phyloP scores from a whole-genome alignment of 2,888 invertebrate species.

The Punctoribates punctum region DNA sequence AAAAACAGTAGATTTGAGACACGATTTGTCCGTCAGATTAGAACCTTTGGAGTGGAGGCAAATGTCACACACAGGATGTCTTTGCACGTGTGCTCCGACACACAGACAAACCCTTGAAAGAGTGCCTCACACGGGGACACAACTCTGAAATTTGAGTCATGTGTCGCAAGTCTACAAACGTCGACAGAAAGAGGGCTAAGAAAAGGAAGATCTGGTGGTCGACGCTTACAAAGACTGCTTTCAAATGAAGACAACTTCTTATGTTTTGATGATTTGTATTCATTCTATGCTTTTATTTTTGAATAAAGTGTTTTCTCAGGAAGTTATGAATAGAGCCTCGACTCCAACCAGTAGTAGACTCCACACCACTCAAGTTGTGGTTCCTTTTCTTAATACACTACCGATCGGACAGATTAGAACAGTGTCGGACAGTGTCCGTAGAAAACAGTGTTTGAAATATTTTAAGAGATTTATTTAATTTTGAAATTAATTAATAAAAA shows the following conservation, averaged over 20 bases:
- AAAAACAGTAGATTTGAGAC: not conserved
- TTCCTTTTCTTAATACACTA: too few relatives aligned
- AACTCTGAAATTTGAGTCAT: conserved; percentile 36
- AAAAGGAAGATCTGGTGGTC: conserved; percentile 36
- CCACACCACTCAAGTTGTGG: too few relatives aligned
- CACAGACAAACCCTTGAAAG: not conserved
- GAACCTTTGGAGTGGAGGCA: not conserved
- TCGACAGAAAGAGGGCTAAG: not conserved
- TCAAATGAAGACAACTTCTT: conserved; percentile 11
- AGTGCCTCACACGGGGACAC: conserved; percentile 16
- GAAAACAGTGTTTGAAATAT: too few relatives aligned
- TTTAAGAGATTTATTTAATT: too few relatives aligned
- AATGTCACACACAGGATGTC: conserved; percentile 31
- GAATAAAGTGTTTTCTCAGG: too few relatives aligned
- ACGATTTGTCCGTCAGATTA: not conserved
- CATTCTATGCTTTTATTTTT: not conserved
- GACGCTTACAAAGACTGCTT: conserved; percentile 19
- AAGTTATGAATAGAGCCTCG: too few relatives aligned
- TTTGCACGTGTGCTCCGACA: conserved; percentile 31
- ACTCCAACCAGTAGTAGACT: too few relatives aligned
- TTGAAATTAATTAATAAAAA: too few relatives aligned
- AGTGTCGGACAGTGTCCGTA: too few relatives aligned
- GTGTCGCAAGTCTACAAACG: conserved; percentile 41
- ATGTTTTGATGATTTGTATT: not conserved
- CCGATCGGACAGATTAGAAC: too few relatives aligned